A percentile compares a stretch with the other conserved stretches of the same genome.
Evolutionary conservation across 2,888 invertebrate species (phyloP).

Genomic region (Ectemnius continuus): DNA sequence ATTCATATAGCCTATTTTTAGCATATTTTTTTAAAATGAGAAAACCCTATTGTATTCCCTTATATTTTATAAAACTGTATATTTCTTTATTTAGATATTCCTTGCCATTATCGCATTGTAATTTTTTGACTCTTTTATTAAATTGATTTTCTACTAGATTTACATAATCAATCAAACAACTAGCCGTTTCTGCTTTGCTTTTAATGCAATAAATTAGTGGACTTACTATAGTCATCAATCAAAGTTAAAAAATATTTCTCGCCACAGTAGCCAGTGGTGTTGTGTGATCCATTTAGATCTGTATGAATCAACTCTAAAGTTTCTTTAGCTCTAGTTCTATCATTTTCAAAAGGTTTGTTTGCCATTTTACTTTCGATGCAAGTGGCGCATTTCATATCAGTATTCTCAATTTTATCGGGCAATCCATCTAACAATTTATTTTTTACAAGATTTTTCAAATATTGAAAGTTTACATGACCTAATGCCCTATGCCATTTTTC

Average conservation of each 20-base stretch:
- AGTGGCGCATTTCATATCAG: conserved; percentile 36
- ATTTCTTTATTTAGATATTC: conserved; percentile 2
- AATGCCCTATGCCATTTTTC: conserved; percentile 54
- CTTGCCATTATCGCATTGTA: background rate
- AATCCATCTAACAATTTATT: conserved; percentile 32
- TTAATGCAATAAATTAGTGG: background rate
- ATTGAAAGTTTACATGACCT: conserved; percentile 54
- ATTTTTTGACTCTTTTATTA: background rate
- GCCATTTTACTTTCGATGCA: conserved; percentile 41
- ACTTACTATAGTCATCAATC: background rate
- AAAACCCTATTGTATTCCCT: background rate
- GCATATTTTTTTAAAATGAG: too few relatives aligned
- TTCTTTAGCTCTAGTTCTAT: conserved; percentile 37
- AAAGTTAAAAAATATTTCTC: background rate
- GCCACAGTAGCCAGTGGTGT: background rate
- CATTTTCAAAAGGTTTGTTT: conserved; percentile 53
- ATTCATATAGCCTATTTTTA: too few relatives aligned
- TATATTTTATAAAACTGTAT: background rate
- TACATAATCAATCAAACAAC: background rate
- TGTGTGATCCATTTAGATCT: background rate
- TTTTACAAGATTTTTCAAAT: conserved; percentile 34
- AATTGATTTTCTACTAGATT: background rate
- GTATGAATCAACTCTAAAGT: conserved; percentile 19
- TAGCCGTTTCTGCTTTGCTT: background rate
- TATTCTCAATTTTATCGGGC: conserved; percentile 33